Conservation (phyloP, 2,888 invertebrate species). For the Poecilobothrus nobilitatus region DNA sequence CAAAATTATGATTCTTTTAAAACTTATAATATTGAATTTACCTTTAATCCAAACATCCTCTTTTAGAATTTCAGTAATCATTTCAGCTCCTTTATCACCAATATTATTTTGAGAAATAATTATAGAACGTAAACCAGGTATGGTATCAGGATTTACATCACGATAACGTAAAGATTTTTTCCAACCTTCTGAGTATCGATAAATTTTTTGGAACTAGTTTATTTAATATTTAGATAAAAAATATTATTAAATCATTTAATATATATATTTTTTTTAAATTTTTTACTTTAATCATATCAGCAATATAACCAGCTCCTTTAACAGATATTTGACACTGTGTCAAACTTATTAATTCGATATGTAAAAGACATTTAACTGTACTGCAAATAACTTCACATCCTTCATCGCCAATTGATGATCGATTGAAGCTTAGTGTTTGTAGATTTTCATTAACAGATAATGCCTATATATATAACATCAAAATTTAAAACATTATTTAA, state of each 20-base stretch:
- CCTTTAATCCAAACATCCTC: constrained; percentile 75
- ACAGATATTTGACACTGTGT: constrained; percentile 58
- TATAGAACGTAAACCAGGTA: constrained; percentile 63
- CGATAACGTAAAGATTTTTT: constrained; percentile 70
- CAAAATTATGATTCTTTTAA: neutral
- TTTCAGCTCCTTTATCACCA: constrained; percentile 54
- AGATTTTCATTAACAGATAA: constrained; percentile 55
- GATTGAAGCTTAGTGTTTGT: constrained; percentile 58
- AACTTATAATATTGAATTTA: constrained; percentile 27
- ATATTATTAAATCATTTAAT: neutral
- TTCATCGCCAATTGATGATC: constrained; percentile 60
- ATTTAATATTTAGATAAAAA: constrained; percentile 11
- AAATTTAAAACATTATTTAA: too few relatives aligned
- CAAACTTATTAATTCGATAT: constrained; percentile 59
- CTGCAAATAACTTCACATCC: constrained; percentile 64
- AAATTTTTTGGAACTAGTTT: constrained; percentile 55
- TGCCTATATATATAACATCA: too few relatives aligned
- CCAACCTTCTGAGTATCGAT: constrained; percentile 73
- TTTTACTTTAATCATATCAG: constrained; percentile 55
- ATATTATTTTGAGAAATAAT: constrained; percentile 62
- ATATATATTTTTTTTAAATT: neutral
- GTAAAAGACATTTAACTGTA: constrained; percentile 57
- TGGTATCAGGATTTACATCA: constrained; percentile 60
- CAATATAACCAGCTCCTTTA: constrained; percentile 55
- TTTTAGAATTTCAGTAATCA: constrained; percentile 58